Percentiles rank a stretch among this genome's conserved stretches.
Conservation (phyloP, 1,140 invertebrate genomes). For the Listronotus bonariensis region DNA sequence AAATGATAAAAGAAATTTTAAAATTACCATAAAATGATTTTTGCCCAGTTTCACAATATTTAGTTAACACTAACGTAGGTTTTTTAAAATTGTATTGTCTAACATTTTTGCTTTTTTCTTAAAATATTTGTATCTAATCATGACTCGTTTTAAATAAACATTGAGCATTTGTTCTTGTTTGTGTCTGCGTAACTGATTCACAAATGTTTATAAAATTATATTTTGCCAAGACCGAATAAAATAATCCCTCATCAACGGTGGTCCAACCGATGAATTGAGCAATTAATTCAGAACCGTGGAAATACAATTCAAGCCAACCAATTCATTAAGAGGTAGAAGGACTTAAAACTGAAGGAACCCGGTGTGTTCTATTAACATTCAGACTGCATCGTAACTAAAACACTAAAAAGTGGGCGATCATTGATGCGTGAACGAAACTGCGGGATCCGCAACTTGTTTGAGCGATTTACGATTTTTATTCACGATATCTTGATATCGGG, state of each 20-base stretch:
- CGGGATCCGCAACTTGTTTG: conserved; percentile 49
- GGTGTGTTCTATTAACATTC: conserved; percentile 39
- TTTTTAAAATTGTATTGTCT: too few species aligned
- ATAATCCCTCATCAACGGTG: conserved; percentile 27
- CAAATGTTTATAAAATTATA: too few species aligned
- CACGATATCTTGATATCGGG: conserved; percentile 47
- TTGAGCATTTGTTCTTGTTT: too few species aligned
- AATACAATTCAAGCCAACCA: conserved; percentile 28
- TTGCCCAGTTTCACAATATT: too few species aligned
- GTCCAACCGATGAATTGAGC: conserved; percentile 33
- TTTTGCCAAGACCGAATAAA: background rate
- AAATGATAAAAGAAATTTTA: too few species aligned
- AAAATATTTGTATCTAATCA: too few species aligned
- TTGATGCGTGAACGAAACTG: conserved; percentile 52
- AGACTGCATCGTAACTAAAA: conserved; percentile 39
- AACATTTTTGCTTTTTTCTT: too few species aligned
- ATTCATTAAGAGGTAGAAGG: conserved; percentile 33
- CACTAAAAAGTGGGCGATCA: conserved; percentile 50
- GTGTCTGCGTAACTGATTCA: too few species aligned
- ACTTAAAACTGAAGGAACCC: conserved; percentile 25
- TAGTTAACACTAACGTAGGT: too few species aligned
- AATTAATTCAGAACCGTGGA: conserved; percentile 35
- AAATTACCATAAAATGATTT: too few species aligned
- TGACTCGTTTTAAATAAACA: too few species aligned
- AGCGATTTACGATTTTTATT: conserved; percentile 52